Conservation (phyloP, 2,888 invertebrate genomes). For the Apodemia zela region DNA sequence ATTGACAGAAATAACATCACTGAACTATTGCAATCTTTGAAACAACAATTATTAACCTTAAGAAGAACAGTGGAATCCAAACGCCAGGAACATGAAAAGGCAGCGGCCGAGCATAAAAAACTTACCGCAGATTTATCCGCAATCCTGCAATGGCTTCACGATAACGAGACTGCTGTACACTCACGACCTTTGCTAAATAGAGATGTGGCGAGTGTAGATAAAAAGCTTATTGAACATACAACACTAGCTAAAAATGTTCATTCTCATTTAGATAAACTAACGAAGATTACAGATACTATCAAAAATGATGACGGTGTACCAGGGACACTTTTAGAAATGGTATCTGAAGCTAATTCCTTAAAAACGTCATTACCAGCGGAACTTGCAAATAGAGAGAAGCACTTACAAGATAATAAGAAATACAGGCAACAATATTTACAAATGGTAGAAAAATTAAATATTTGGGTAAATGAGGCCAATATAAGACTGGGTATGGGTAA, state of each 20-base stretch:
- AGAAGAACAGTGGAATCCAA: slow-evolving; percentile 91
- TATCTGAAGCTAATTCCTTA: slow-evolving; percentile 91
- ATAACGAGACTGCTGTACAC: slow-evolving; percentile 89
- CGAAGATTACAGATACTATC: slow-evolving; percentile 85
- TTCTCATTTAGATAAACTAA: slow-evolving; percentile 84
- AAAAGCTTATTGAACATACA: slow-evolving; percentile 88
- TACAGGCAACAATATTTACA: slow-evolving; percentile 88
- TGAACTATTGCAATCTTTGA: slow-evolving; percentile 91
- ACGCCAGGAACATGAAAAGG: slow-evolving; percentile 91
- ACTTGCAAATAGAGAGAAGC: slow-evolving; percentile 89
- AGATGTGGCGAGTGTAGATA: slow-evolving; percentile 88
- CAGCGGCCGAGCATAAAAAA: slow-evolving; percentile 93
- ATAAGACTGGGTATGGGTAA: slow-evolving; percentile 87
- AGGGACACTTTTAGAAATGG: slow-evolving; percentile 88
- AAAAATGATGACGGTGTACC: slow-evolving; percentile 90
- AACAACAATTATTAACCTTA: slow-evolving; percentile 89
- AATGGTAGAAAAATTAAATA: slow-evolving; percentile 87
- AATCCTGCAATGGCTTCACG: slow-evolving; percentile 90
- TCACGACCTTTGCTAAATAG: slow-evolving; percentile 90
- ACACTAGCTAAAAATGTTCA: slow-evolving; percentile 85
- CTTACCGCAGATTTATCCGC: slow-evolving; percentile 90
- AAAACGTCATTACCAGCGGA: slow-evolving; percentile 89
- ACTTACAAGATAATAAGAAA: slow-evolving; percentile 88
- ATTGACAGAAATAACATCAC: slow-evolving; percentile 93
- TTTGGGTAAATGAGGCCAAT: slow-evolving; percentile 92